phyloP scores from a whole-genome alignment of 2,113 vertebrate genomes.

The Promerops cafer region DNA sequence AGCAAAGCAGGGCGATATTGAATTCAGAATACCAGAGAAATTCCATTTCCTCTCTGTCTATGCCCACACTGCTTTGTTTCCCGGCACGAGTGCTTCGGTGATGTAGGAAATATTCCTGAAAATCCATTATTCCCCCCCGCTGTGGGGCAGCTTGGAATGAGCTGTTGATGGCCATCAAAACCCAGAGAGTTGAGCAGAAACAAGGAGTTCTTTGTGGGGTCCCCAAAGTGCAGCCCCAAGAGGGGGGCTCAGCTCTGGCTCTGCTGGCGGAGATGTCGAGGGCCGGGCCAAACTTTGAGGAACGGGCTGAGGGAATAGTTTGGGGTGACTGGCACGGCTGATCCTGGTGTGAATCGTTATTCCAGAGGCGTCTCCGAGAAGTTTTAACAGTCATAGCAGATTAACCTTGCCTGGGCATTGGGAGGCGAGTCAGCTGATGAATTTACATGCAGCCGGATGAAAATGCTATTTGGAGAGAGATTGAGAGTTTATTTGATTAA shows the following conservation, averaged over 20 bases:
- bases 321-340: slow-evolving; percentile 67
- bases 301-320: slow-evolving; percentile 32
- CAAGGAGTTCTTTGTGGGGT: background rate
- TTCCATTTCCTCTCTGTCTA: background rate
- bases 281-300: background rate
- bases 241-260: background rate
- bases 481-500: slow-evolving; percentile 90
- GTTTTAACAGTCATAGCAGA: slow-evolving; percentile 96
- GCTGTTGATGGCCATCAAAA: background rate
- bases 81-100: background rate
- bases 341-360: slow-evolving; percentile 76
- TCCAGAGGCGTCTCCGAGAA: slow-evolving; percentile 79
- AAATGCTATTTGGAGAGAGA: slow-evolving; percentile 88
- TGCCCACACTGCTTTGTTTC: background rate
- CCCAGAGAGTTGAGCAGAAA: background rate
- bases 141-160: background rate
- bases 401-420: slow-evolving; percentile 85
- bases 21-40: slow-evolving; percentile 6
- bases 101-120: background rate
- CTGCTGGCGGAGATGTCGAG: background rate
- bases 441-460: slow-evolving; percentile 89
- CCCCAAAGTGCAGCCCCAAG: background rate
- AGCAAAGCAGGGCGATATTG: slow-evolving; percentile 20
- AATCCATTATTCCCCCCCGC: background rate
- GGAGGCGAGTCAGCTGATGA: slow-evolving; percentile 80